Evolutionary conservation across 2,888 invertebrate genomes (phyloP).

Genomic region (Conomelus anceps): DNA sequence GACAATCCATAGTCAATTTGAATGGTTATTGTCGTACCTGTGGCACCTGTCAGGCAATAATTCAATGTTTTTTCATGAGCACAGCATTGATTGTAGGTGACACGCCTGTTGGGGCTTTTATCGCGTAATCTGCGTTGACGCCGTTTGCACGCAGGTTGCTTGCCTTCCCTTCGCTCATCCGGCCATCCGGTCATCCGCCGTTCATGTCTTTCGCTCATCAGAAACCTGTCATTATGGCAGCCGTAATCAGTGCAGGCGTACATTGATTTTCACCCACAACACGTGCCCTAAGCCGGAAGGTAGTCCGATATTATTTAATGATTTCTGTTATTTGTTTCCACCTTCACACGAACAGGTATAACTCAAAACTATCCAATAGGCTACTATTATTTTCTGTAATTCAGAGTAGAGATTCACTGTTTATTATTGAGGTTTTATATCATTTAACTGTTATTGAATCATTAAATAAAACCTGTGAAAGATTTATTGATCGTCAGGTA

Average conservation of each 20-base stretch:
- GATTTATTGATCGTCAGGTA: too few relatives aligned
- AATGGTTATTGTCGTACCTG: neutral
- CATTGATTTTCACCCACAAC: neutral
- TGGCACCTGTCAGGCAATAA: neutral
- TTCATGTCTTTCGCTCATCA: neutral
- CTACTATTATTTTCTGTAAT: too few relatives aligned
- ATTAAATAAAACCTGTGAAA: too few relatives aligned
- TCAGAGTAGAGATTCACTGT: too few relatives aligned
- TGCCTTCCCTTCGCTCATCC: neutral
- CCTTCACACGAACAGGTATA: neutral
- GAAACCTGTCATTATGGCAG: neutral
- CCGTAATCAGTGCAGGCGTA: neutral
- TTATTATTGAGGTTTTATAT: too few relatives aligned
- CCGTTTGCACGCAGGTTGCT: too few relatives aligned
- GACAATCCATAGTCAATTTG: neutral
- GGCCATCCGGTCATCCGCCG: neutral
- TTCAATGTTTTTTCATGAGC: neutral
- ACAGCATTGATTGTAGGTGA: neutral
- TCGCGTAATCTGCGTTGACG: neutral
- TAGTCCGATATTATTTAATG: neutral
- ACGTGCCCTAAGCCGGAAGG: neutral
- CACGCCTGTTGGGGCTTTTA: neutral
- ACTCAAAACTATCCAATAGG: neutral
- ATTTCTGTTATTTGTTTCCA: neutral
- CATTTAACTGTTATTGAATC: too few relatives aligned